phyloP scores from a whole-genome alignment of 2,888 invertebrate species.

The Galerucella pusilla region DNA sequence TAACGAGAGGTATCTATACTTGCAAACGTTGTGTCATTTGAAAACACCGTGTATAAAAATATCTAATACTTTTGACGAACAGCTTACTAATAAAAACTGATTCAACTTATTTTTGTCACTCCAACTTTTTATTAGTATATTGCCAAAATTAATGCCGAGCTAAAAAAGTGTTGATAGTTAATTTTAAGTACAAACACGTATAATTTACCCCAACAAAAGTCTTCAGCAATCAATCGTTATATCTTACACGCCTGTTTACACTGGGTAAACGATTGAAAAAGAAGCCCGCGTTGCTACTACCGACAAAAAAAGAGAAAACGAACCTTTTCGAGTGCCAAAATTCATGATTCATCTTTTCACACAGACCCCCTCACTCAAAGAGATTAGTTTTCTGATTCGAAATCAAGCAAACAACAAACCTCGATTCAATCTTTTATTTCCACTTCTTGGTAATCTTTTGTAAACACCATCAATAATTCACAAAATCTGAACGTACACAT shows the following conservation, averaged over 20 bases:
- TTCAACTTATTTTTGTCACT: too few species aligned
- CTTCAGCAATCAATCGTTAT: background rate
- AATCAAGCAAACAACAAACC: constrained; percentile 10
- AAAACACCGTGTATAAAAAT: too few species aligned
- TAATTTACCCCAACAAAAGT: background rate
- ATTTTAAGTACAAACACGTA: background rate
- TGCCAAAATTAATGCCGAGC: too few species aligned
- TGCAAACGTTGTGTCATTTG: too few species aligned
- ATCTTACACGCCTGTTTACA: background rate
- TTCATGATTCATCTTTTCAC: constrained; percentile 12
- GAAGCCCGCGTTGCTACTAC: background rate
- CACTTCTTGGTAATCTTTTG: constrained; percentile 25
- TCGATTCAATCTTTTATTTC: constrained; percentile 10
- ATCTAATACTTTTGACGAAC: too few species aligned
- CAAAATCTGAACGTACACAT: constrained; percentile 23
- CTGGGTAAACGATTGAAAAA: background rate
- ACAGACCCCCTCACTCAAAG: background rate
- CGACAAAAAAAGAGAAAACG: background rate
- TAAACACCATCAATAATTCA: constrained; percentile 32
- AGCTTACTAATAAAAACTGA: too few species aligned
- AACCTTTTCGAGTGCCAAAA: constrained; percentile 3
- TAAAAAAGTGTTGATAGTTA: too few species aligned
- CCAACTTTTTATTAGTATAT: too few species aligned
- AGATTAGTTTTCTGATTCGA: constrained; percentile 12
- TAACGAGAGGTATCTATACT: too few species aligned